Evolutionary conservation across 2,797 vertebrate species (phyloP), one percentile per base, ranked within the genome.

Genomic region (Trachurus trachurus): DNA sequence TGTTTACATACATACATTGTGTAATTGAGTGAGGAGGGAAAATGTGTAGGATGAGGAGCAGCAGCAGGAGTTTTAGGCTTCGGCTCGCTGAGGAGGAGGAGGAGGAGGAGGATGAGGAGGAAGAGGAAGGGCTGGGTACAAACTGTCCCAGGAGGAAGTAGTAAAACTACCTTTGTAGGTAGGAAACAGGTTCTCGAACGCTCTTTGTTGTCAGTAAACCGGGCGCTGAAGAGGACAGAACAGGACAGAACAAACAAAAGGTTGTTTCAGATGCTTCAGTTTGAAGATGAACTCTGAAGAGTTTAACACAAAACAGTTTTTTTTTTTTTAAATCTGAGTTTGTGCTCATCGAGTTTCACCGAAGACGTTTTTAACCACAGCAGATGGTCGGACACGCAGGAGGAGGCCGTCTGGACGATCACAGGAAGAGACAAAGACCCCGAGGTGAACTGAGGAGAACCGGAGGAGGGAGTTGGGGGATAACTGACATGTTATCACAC

Each of bases 141-240:
- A 45, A 45, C 57, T 64, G 31, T 21, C 16, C 58, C 26, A 66
- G 57, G 76, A 66, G 52, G 15, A 52, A n/a, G n/a, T 1, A 75
- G 69, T 54, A 13, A 66, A 58, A 68, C 47, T 66, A 6, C 3
- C 44, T 68, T 15, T 29, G 19, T 19, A 39, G 65, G 49, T 45
- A 63, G 71, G 66, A 78, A 74, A 62, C 56, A 61, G 60, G 42
- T 26, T 5, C 5, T 26, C 7, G 13, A 29, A 26, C 2, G 5
- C 5, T 52, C 50, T 21, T 52, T 22, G 11, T 1, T 21, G 3
- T 50, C 11, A 50, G 49, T 21, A 11, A 50, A 21, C n/a, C 4
- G 21, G 10, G 47, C 2, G 1, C 19, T 9, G 7, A 49, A 8
- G 10, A 0, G 50, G 49, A 22, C 49, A 21, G 49, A 22, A 6